A percentile compares a stretch with the other conserved stretches of the same genome.
These are phyloP conservation scores for Solea senegalensis DNA, from an alignment of 2,113 vertebrate species.

Conservation along the genomic window DNA sequence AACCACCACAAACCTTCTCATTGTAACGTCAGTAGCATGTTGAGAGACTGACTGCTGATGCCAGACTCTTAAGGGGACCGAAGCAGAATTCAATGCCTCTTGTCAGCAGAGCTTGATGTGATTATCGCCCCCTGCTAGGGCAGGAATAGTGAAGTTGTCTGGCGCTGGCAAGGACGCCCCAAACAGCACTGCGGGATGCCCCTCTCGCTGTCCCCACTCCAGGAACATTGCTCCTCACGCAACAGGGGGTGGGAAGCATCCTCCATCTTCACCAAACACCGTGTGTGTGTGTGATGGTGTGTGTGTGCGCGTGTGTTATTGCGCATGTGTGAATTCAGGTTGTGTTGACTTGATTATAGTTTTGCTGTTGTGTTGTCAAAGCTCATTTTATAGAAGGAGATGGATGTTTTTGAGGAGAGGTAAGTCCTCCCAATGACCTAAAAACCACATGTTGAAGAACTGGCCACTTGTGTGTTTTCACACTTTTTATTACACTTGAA, in stretches of 20 bases:
- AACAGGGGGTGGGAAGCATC: slow-evolving; percentile 70
- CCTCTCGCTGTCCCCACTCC: slow-evolving; percentile 61
- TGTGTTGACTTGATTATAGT: slow-evolving; percentile 38
- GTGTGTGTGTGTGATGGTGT: slow-evolving; percentile 35
- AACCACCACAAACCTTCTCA: slow-evolving; percentile 71
- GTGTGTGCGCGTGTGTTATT: slow-evolving; percentile 27
- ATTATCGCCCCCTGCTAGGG: slow-evolving; percentile 82
- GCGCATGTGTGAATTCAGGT: slow-evolving; percentile 53
- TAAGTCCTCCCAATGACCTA: slow-evolving; percentile 1
- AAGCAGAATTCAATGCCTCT: slow-evolving; percentile 79
- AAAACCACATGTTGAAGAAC: slow-evolving; percentile 36
- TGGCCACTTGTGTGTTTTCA: slow-evolving; percentile 34
- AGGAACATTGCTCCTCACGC: slow-evolving; percentile 59
- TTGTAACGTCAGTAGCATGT: slow-evolving; percentile 75
- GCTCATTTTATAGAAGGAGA: slow-evolving; percentile 17
- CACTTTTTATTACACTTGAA: slow-evolving; percentile 36
- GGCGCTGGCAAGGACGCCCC: slow-evolving; percentile 70
- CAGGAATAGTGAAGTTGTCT: slow-evolving; percentile 80
- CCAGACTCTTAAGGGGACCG: slow-evolving; percentile 77
- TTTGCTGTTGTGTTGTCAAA: slow-evolving; percentile 19
- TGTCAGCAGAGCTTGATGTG: slow-evolving; percentile 82
- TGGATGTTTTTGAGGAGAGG: not conserved
- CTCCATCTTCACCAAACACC: slow-evolving; percentile 56
- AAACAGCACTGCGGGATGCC: slow-evolving; percentile 72
- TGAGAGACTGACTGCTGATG: slow-evolving; percentile 73